Percentiles rank a stretch among this genome's conserved stretches.
Conservation (phyloP, 1,140 invertebrate genomes). For the Drosophila mauritiana region DNA sequence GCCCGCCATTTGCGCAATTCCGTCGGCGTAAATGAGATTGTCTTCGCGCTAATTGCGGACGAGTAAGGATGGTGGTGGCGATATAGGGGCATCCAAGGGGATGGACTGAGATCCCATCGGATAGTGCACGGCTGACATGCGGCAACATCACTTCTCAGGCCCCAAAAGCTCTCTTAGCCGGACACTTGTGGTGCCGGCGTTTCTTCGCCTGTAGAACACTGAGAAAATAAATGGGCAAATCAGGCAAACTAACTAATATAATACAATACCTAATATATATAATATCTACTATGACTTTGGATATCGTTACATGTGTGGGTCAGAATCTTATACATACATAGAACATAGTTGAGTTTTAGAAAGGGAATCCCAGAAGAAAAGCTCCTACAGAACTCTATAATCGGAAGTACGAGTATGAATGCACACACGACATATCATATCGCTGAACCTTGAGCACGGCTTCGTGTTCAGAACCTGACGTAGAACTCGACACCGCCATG, state of each 20-base stretch:
- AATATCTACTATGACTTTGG: too few relatives aligned
- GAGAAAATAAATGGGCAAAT: neutral
- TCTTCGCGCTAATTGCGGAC: conserved; percentile 78
- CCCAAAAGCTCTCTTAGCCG: conserved; percentile 18
- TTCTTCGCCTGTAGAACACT: conserved; percentile 8
- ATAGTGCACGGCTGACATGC: conserved; percentile 59
- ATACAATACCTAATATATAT: too few relatives aligned
- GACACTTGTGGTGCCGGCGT: conserved; percentile 18
- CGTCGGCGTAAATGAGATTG: conserved; percentile 79
- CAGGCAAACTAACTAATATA: too few relatives aligned
- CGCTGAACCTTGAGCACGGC: conserved; percentile 50
- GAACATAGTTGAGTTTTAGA: too few relatives aligned
- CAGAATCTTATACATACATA: too few relatives aligned
- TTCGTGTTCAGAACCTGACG: conserved; percentile 41
- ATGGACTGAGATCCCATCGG: conserved; percentile 3
- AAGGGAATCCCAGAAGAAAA: neutral
- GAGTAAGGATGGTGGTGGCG: conserved; percentile 34
- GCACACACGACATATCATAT: conserved; percentile 22
- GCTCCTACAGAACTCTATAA: neutral
- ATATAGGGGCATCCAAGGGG: conserved; percentile 4
- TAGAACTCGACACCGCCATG: conserved; percentile 35
- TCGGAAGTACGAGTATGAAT: conserved; percentile 37
- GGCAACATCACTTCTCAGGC: conserved; percentile 13
- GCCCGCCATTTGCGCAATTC: conserved; percentile 69
- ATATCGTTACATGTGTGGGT: too few relatives aligned